Evolutionary conservation across 2,113 vertebrate species (phyloP).

Genomic region (Cephalopholis sonnerati): DNA sequence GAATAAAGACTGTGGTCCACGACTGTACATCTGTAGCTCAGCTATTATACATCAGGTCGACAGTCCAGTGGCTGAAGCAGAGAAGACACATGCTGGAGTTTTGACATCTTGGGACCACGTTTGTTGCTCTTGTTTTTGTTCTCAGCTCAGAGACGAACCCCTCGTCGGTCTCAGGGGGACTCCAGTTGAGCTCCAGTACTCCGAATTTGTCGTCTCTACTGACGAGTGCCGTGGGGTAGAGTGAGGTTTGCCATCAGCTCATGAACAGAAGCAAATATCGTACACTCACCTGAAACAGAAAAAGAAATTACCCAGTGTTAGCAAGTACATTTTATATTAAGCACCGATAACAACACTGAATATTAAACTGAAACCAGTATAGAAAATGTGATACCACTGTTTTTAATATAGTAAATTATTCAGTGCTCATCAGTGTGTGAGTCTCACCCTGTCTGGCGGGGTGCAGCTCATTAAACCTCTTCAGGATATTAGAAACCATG

Average conservation of each 20-base stretch:
- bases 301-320: conserved; percentile 20
- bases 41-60: conserved; percentile 55
- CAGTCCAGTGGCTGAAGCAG: conserved; percentile 72
- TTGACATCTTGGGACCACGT: conserved; percentile 64
- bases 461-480: conserved; percentile 98
- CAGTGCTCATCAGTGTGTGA: background rate
- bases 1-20: conserved; percentile 60
- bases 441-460: conserved; percentile 90
- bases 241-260: conserved; percentile 98
- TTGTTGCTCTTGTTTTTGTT: conserved; percentile 6
- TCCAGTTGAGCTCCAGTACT: conserved; percentile 55
- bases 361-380: background rate
- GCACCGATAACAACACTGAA: background rate
- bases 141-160: background rate
- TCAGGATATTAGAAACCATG: conserved; percentile 98
- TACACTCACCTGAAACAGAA: conserved; percentile 95
- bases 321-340: background rate
- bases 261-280: conserved; percentile 98
- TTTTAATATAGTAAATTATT: background rate
- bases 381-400: background rate
- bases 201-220: conserved; percentile 81
- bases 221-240: conserved; percentile 92
- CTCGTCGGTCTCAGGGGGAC: background rate
- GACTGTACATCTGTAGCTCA: conserved; percentile 70
- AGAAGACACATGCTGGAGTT: conserved; percentile 79